Evolutionary conservation across 2,888 invertebrate species (phyloP), one percentile per base, ranked within the genome.

Genomic region (Spodoptera exigua): DNA sequence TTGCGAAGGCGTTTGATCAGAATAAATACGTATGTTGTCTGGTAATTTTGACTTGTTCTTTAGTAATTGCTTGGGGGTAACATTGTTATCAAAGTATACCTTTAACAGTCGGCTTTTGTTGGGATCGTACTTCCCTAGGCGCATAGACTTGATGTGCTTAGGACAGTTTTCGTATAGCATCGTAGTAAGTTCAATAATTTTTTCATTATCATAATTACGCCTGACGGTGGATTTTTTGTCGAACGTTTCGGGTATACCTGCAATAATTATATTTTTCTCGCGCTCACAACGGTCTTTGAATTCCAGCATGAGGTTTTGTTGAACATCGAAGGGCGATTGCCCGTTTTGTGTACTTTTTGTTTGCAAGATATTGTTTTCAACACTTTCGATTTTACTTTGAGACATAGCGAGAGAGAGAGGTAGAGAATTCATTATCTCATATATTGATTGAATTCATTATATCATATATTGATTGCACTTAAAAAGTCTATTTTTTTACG

Each of bases 1-100:
- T 62, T 77, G 76, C 7, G 56, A n/a, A 16, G 74, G 55, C 70
- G 76, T 78, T 61, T 71, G 74, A 45, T 80, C 76, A 1, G 69
- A 59, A 40, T 68, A 78, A 0, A 78, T 60, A 37, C 66, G 37
- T 14, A 76, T 59, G n/a, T 66, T 60, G 1, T 57, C 53, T 0
- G 61, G 58, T n/a, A 70, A 18, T 21, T 73, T 77, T 0, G 18
- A 16, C 44, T 67, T 74, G 34, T 70, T 78, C 0, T 56, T 47
- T 2, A 77, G 41, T 2, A 77, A 7, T 16, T 58, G 14, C 47
- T 68, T 76, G 12, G 66, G 45, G 2, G 49, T 52, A 1, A 48
- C 57, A 4, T 34, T 14, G n/a, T 51, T 53, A 3, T 60, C 46
- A 21, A 68, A 76, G 17, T 32, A 70, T 3, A 75, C 62, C 61